A percentile compares a stretch with the other conserved stretches of the same genome.
Evolutionary conservation across 2,888 invertebrate genomes (phyloP).

Genomic region (Rhabditoides inermis): DNA sequence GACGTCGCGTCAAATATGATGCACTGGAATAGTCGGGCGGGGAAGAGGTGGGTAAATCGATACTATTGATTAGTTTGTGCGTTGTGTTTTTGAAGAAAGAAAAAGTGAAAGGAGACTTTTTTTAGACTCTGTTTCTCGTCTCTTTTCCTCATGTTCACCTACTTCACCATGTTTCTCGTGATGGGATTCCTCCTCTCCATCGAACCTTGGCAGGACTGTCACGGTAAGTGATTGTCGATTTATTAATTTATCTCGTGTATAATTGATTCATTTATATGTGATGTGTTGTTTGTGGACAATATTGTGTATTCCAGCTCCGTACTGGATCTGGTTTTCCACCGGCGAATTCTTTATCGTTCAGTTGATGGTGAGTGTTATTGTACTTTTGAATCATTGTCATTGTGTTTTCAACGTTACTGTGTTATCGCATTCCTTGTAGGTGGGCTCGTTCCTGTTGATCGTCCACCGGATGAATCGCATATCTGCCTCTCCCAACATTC

Average conservation of each 20-base stretch:
- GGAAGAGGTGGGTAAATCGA: constrained; percentile 15
- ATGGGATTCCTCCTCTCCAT: constrained; percentile 31
- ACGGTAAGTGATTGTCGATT: constrained; percentile 13
- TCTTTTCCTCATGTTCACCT: constrained; percentile 32
- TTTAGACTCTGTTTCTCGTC: constrained; percentile 28
- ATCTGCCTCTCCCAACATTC: constrained; percentile 25
- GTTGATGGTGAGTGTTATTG: constrained; percentile 15
- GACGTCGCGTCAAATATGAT: constrained; percentile 36
- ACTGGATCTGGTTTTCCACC: constrained; percentile 37
- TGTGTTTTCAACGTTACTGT: background rate
- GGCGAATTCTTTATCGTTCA: constrained; percentile 35
- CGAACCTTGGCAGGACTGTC: constrained; percentile 31
- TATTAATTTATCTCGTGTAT: background rate
- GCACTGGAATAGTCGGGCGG: constrained; percentile 32
- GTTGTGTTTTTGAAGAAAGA: background rate
- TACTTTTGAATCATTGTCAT: background rate
- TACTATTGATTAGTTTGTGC: constrained; percentile 1
- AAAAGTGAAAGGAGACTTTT: background rate
- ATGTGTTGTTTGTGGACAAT: background rate
- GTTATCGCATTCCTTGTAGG: background rate
- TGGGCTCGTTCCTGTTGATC: background rate
- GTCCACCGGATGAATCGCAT: constrained; percentile 25
- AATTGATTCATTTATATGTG: background rate
- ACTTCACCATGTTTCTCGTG: constrained; percentile 31
- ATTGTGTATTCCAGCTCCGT: constrained; percentile 20